Evolutionary conservation across 2,888 invertebrate species (phyloP).

Genomic region (Orthonevra nobilis): DNA sequence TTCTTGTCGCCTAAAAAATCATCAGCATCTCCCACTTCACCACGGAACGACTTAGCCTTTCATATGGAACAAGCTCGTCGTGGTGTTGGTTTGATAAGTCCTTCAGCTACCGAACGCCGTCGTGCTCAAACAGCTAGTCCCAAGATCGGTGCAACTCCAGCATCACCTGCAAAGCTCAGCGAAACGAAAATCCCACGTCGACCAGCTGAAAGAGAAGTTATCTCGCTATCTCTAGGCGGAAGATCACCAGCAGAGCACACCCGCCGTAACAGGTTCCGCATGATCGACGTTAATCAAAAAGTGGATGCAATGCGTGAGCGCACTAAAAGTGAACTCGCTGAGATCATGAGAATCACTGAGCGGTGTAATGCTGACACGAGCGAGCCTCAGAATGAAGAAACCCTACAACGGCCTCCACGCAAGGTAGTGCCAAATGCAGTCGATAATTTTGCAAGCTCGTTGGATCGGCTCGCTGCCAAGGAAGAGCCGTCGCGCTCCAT

Average conservation of each 20-base stretch:
- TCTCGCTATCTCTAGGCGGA: constrained; percentile 34
- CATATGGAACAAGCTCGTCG: constrained; percentile 75
- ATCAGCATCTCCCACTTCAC: constrained; percentile 50
- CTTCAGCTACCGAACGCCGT: constrained; percentile 70
- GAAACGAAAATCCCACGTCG: constrained; percentile 64
- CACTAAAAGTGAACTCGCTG: constrained; percentile 78
- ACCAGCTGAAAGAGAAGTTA: constrained; percentile 30
- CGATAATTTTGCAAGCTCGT: constrained; percentile 37
- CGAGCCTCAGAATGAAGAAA: constrained; percentile 24
- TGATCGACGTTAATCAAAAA: constrained; percentile 76
- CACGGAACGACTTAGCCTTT: constrained; percentile 73
- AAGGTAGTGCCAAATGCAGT: constrained; percentile 37
- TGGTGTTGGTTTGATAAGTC: constrained; percentile 72
- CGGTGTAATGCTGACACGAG: constrained; percentile 72
- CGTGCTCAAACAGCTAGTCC: constrained; percentile 74
- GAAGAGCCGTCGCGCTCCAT: constrained; percentile 27
- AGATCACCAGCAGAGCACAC: constrained; percentile 55
- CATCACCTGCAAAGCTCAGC: constrained; percentile 27
- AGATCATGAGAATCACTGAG: constrained; percentile 79
- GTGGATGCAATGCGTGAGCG: constrained; percentile 76
- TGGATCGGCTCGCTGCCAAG: constrained; percentile 40
- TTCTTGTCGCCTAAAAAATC: constrained; percentile 72
- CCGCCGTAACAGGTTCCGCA: constrained; percentile 73
- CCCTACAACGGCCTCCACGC: background rate
- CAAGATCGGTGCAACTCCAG: constrained; percentile 68